phyloP scores from a whole-genome alignment of 2,888 invertebrate species.

The Pollenia labialis region DNA sequence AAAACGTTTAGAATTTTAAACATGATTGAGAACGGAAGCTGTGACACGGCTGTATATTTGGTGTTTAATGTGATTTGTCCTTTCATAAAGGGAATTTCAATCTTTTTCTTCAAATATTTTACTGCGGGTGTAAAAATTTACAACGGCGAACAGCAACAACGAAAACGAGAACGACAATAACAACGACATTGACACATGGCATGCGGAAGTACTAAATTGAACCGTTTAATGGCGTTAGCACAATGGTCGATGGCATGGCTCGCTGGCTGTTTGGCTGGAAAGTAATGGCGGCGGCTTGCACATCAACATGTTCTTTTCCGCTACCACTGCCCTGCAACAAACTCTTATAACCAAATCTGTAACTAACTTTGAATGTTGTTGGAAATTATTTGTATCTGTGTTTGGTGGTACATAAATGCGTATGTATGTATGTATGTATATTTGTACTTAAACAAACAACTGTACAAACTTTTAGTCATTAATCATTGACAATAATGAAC shows the following conservation, averaged over 20 bases:
- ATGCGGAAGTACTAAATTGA: conserved; percentile 78
- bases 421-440: conserved; percentile 19
- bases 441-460: conserved; percentile 35
- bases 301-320: conserved; percentile 63
- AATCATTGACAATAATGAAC: conserved; percentile 83
- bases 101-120: not conserved
- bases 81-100: not conserved
- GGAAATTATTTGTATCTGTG: conserved; percentile 13
- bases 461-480: conserved; percentile 77
- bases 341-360: conserved; percentile 38
- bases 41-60: too few species aligned
- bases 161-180: conserved; percentile 54
- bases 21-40: too few species aligned
- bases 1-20: too few species aligned
- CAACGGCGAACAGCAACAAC: conserved; percentile 37
- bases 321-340: conserved; percentile 6
- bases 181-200: conserved; percentile 72
- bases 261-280: conserved; percentile 75
- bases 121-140: conserved; percentile 36
- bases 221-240: conserved; percentile 77
- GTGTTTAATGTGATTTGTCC: too few species aligned
- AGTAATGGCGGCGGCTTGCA: conserved; percentile 62
- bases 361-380: conserved; percentile 38
- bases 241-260: conserved; percentile 70
- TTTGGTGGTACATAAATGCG: not conserved